Percentiles rank a stretch among this genome's conserved stretches.
Conservation (phyloP, 2,888 invertebrate species). For the Heliconius aoede region DNA sequence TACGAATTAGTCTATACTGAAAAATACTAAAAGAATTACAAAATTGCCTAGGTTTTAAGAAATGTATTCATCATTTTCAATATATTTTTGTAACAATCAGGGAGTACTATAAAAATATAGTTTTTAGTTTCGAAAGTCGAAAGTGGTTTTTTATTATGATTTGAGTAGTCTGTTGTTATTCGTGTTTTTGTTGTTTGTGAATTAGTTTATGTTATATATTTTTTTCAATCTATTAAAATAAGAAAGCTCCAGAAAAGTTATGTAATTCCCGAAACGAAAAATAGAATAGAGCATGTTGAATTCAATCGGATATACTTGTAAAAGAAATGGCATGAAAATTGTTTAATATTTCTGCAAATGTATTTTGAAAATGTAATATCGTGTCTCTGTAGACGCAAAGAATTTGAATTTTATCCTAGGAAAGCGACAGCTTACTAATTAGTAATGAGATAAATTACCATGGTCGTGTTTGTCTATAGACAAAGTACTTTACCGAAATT, state of each 20-base stretch:
- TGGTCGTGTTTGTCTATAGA: not conserved
- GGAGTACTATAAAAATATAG: not conserved
- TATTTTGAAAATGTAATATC: not conserved
- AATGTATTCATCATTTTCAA: not conserved
- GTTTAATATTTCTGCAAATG: not conserved
- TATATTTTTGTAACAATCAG: not conserved
- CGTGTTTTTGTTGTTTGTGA: not conserved
- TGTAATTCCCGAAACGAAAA: not conserved
- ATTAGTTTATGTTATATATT: too few species aligned
- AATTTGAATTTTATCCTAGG: not conserved
- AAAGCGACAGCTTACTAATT: not conserved
- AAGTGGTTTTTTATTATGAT: not conserved
- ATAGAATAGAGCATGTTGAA: not conserved
- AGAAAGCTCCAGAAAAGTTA: not conserved
- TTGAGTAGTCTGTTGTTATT: not conserved
- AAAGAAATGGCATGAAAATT: not conserved
- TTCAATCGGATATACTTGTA: not conserved
- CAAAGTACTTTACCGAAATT: not conserved
- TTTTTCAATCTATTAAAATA: too few species aligned
- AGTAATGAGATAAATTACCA: not conserved
- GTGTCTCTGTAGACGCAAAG: not conserved
- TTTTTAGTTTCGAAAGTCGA: not conserved
- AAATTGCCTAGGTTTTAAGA: not conserved
- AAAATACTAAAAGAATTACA: not conserved
- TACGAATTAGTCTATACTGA: not conserved